phyloP scores from a whole-genome alignment of 2,797 vertebrate species.

The Pterois miles region DNA sequence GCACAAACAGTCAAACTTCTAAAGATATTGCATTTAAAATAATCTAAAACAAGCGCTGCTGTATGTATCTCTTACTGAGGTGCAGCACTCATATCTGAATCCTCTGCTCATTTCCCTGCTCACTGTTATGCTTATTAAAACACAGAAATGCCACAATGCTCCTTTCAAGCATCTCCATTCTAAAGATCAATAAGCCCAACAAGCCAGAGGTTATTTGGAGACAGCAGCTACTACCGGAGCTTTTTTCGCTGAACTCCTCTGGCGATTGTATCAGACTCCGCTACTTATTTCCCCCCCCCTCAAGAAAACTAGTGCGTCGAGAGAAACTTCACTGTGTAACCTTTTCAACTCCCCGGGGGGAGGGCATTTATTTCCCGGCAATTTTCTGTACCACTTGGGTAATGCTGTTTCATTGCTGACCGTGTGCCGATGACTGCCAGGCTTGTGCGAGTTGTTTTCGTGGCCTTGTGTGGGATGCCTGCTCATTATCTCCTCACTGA shows the following conservation, averaged over 20 bases:
- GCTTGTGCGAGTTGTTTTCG: constrained; percentile 37
- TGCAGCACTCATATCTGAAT: background rate
- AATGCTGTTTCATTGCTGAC: constrained; percentile 29
- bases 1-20: background rate
- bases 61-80: background rate
- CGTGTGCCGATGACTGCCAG: constrained; percentile 9
- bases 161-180: background rate
- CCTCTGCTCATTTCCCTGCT: background rate
- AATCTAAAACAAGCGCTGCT: background rate
- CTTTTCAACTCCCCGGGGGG: constrained; percentile 36
- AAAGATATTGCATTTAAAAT: background rate
- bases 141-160: background rate
- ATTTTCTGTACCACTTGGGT: constrained; percentile 23
- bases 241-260: background rate
- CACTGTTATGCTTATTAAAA: background rate
- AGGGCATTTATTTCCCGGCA: constrained; percentile 14
- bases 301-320: background rate
- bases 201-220: constrained; percentile 15
- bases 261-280: background rate
- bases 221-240: background rate
- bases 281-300: background rate
- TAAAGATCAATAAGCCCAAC: constrained; percentile 1
- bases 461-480: constrained; percentile 55
- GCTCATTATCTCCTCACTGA: constrained; percentile 52
- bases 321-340: constrained; percentile 1